Percentiles rank a stretch among this genome's conserved stretches.
These are phyloP conservation scores for Echinometra lucunter DNA, from an alignment of 53 echinoderm and acorn worm genomes.

Conservation along the genomic window DNA sequence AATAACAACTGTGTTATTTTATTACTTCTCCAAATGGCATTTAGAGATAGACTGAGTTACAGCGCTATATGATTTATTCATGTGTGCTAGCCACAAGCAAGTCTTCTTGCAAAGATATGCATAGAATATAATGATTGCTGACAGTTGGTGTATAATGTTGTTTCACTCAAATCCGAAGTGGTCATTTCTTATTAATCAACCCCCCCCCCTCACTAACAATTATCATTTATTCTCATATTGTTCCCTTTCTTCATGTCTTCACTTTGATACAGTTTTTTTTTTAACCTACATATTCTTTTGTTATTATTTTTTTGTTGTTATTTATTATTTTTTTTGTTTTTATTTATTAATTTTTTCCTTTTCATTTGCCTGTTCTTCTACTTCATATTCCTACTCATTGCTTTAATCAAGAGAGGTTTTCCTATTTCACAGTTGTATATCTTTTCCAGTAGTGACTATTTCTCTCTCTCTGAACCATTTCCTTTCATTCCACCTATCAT, in stretches of 20 bases:
- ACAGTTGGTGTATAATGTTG: background rate
- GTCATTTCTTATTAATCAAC: background rate
- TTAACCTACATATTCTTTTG: too few relatives aligned
- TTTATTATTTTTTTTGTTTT: too few relatives aligned
- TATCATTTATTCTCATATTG: background rate
- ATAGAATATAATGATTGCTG: background rate
- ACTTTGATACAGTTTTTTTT: background rate
- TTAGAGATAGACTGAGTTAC: slow-evolving; percentile 2
- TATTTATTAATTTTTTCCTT: too few relatives aligned
- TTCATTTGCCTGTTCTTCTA: too few relatives aligned
- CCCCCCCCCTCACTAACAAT: slow-evolving; percentile 14
- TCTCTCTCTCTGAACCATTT: too few relatives aligned
- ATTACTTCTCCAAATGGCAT: slow-evolving; percentile 23
- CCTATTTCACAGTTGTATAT: background rate
- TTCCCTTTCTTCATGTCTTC: background rate
- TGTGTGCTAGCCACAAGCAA: slow-evolving; percentile 3
- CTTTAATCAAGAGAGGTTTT: background rate
- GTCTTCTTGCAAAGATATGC: slow-evolving; percentile 9
- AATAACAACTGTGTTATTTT: slow-evolving; percentile 47
- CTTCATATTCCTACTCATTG: background rate
- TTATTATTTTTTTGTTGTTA: too few relatives aligned
- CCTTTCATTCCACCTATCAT: too few relatives aligned
- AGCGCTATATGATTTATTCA: slow-evolving; percentile 39
- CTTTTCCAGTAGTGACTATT: background rate
- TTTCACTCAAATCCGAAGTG: background rate